A percentile compares a stretch with the other conserved stretches of the same genome.
Evolutionary conservation across 2,888 invertebrate species (phyloP).

Genomic region (Drosophila infuscata): DNA sequence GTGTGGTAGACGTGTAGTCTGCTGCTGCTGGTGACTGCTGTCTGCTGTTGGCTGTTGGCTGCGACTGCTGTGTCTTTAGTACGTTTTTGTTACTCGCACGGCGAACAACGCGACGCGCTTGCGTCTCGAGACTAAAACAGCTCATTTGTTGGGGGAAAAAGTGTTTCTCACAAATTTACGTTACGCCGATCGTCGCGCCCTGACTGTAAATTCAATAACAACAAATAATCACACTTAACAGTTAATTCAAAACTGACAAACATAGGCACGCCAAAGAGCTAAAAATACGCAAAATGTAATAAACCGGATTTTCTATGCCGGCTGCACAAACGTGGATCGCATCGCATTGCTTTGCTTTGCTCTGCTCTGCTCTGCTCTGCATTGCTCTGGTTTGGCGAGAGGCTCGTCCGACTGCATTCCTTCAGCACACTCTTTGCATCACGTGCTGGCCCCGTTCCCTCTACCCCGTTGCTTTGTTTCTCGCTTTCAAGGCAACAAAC

Average conservation of each 20-base stretch:
- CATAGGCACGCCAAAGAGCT: neutral
- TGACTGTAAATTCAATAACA: conserved; percentile 22
- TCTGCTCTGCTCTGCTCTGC: neutral
- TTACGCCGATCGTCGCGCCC: conserved; percentile 48
- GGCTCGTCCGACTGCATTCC: conserved; percentile 77
- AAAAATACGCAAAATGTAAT: conserved; percentile 16
- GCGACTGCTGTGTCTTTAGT: conserved; percentile 57
- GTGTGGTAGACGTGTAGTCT: neutral
- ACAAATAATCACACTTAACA: conserved; percentile 11
- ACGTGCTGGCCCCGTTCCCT: conserved; percentile 47
- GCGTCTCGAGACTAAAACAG: conserved; percentile 32
- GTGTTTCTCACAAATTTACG: conserved; percentile 41
- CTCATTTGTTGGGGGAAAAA: conserved; percentile 22
- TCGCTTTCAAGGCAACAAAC: conserved; percentile 47
- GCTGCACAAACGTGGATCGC: conserved; percentile 34
- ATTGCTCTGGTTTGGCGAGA: conserved; percentile 33
- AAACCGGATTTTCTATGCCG: conserved; percentile 55
- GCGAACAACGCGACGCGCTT: conserved; percentile 68
- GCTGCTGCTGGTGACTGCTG: conserved; percentile 21
- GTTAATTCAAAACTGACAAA: neutral
- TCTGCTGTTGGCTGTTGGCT: conserved; percentile 30
- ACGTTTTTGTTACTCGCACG: conserved; percentile 68
- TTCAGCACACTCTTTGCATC: conserved; percentile 42
- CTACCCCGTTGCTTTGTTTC: neutral
- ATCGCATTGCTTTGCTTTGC: neutral